Percentiles rank a stretch among this genome's conserved stretches.
phyloP scores from a whole-genome alignment of 2,888 invertebrate species.

The Ochropleura plecta region DNA sequence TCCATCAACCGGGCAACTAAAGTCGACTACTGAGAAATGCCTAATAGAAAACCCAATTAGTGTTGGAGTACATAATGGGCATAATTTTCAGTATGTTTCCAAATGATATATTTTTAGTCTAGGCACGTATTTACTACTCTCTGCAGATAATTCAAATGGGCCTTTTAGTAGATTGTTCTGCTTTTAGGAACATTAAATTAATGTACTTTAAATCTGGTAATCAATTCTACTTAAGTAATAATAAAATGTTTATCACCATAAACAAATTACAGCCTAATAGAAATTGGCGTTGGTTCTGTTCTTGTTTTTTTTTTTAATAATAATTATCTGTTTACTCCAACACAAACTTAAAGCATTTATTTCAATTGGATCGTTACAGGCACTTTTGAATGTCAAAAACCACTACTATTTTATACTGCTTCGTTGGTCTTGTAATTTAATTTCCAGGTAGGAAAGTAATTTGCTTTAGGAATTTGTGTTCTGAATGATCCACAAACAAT shows the following conservation, averaged over 20 bases:
- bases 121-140: slow-evolving; percentile 20
- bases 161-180: slow-evolving; percentile 36
- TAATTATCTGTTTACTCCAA: too few species aligned
- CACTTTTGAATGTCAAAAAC: too few species aligned
- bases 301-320: neutral
- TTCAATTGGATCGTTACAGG: too few species aligned
- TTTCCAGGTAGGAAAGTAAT: neutral
- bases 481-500: neutral
- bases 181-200: slow-evolving; percentile 19
- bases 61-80: neutral
- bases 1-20: neutral
- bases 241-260: neutral
- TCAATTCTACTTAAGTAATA: neutral
- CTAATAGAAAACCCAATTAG: neutral
- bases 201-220: slow-evolving; percentile 10
- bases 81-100: slow-evolving; percentile 1
- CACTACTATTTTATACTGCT: neutral
- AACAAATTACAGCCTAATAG: neutral
- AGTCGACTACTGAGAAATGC: neutral
- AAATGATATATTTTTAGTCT: slow-evolving; percentile 3
- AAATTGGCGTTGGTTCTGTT: neutral
- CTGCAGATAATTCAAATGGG: slow-evolving; percentile 37
- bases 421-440: neutral
- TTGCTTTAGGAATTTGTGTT: neutral
- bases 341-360: too few species aligned